Evolutionary conservation across 1,140 invertebrate species (phyloP), one percentile per base, ranked within the genome.

Genomic region (Epicauta chinensis): DNA sequence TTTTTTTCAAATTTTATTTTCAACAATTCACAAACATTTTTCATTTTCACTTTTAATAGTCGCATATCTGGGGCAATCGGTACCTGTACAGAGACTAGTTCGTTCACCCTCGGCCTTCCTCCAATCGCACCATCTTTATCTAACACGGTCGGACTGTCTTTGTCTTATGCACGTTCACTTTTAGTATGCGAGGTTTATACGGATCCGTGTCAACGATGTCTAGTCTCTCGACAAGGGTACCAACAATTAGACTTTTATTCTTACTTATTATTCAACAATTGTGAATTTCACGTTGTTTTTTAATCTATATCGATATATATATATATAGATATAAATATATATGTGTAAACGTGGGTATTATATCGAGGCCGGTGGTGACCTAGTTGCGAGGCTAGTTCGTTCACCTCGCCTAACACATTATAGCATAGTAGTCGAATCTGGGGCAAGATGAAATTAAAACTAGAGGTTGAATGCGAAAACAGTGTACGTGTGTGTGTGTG

Each of bases 371-470:
- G 53, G 48, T 23, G 47, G 6, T n/a, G 37, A 36, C 59, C 42
- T 43, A 47, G 7, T 3, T 6, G 47, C n/a, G 61, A 67, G 65
- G 56, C 60, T 69, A 67, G 67, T 63, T 58, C 66, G 62, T 68
- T 69, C 61, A 65, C 67, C 67, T 56, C 45, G 59, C 23, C 7
- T 52, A 48, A 55, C 46, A 34, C 51, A 44, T 61, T 23, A 23
- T 23, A 23, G 23, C 4, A 23, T 23, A 3, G 23, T 23, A 47
- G 51, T 42, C 50, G 59, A 68, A 70, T 68, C 65, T 70, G 62
- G 68, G 66, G 61, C 68, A 70, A 70, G 68, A 70, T 70, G 66
- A 67, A 70, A 70, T 69, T 70, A 68, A 23, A 69, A 62, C 55
- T 68, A 63, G 65, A 69, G 65, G 66, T 65, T 69, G 61, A 62